These are phyloP conservation scores for Danio tinwini DNA, from an alignment of 2,797 vertebrate genomes.

Conservation along the genomic window DNA sequence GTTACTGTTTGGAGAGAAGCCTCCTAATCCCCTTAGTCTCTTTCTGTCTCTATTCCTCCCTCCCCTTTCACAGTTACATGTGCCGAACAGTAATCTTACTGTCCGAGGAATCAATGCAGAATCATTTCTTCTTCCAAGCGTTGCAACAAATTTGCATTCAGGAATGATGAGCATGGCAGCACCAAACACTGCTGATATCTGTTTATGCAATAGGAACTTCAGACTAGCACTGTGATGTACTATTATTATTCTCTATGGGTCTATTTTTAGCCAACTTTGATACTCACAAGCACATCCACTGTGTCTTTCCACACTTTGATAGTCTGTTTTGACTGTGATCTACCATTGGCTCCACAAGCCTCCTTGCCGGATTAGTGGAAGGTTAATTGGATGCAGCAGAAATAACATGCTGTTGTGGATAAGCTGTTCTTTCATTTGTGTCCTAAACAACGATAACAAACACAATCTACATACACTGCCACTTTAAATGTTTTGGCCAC, in stretches of 20 bases:
- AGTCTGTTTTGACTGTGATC: constrained; percentile 72
- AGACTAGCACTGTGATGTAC: not conserved
- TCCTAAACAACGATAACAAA: constrained; percentile 6
- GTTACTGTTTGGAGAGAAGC: constrained; percentile 66
- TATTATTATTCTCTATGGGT: not conserved
- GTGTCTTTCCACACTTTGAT: constrained; percentile 41
- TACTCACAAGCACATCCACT: constrained; percentile 13
- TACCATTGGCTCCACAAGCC: constrained; percentile 63
- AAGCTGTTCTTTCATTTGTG: constrained; percentile 37
- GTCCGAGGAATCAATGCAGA: constrained; percentile 33
- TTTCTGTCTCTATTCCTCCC: constrained; percentile 32
- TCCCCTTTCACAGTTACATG: constrained; percentile 42
- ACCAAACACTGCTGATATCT: not conserved
- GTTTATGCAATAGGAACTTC: not conserved
- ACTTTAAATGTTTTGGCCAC: not conserved
- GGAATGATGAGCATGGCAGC: not conserved
- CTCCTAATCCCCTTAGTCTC: constrained; percentile 83
- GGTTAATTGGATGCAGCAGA: constrained; percentile 75
- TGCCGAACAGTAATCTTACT: constrained; percentile 53
- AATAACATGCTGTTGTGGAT: constrained; percentile 66
- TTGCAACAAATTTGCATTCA: constrained; percentile 18
- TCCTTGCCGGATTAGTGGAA: constrained; percentile 70
- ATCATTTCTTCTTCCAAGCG: not conserved
- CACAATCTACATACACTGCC: not conserved
- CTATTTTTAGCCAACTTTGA: constrained; percentile 29